Base-by-base conservation (phyloP, 2,888 invertebrate genomes). In the Galerucella nymphaeae region DNA sequence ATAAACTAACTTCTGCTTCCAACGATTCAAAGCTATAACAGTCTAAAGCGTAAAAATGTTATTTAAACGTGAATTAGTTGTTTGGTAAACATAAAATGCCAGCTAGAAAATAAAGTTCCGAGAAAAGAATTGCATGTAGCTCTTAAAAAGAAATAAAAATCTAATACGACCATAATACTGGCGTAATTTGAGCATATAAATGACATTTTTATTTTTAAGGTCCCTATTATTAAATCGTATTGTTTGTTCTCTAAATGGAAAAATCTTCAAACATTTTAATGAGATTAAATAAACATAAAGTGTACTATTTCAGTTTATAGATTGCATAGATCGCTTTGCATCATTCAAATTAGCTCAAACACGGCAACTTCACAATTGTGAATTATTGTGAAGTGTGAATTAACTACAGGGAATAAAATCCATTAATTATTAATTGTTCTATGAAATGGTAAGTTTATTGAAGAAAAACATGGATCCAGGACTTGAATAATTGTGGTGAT, bases 71-170 rank as follows among this genome's bases (percentile, higher is more conserved):
- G 23, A 58, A 58, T 58, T 58, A 23, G 58, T 58, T 58, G 58
- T 58, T 58, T 58, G 55, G 58, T 23, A 58, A 58, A 58, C 58
- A 58, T 58, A 58, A 58, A 58, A 58, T 58, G 58, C 58, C 20
- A 58, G 20, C 58, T 58, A 58, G 23, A 9, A 58, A 58, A 58
- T 58, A 58, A 58, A 58, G 9, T 58, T 58, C 10, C n/a, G n/a
- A 58, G 14, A 5, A 23, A 30, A 58, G 20, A 58, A 58, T 13
- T 30, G 58, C 58, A 14, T 58, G 58, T 23, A 30, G 23, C 20
- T 58, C 20, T 58, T 23, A 45, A 23, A 13, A 30, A 23, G 14
- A 2, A 8, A 58, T 23, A 55, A 23, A 58, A 23, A 58, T 58
- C 10, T 16, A 13, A 30, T 10, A 58, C 20, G n/a, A 14, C 23